Evolutionary conservation across 1,140 invertebrate species (phyloP), one percentile per base, ranked within the genome.

Genomic region (Scaptomyza graminum): DNA sequence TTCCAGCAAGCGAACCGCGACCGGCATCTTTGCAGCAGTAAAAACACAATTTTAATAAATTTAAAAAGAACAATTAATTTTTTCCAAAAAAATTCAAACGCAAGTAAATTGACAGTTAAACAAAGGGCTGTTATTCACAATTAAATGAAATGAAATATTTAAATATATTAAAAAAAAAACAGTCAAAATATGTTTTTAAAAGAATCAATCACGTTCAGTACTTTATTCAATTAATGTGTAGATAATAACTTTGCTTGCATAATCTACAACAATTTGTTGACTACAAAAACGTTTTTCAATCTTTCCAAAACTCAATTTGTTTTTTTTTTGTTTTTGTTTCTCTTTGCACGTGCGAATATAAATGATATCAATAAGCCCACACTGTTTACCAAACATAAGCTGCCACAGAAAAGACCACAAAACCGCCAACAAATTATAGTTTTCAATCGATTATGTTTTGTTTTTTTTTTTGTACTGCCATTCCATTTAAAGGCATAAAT

Each of bases 341-440:
- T 28, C 50, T 13, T 12, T 28, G 12, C 47, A 31, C 49, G 52
- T 55, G 37, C 52, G 15, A 56, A 34, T 56, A 34, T 34, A 34
- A 34, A 34, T 13, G 44, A 56, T 56, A 70, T 41, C 37, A 70
- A 70, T 51, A 52, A 52, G 47, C 47, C 63, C 43, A 69, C 52
- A 44, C 60, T 68, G 39, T 68, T 54, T 44, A 46, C 46, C 50
- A 50, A 22, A 56, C 61, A 34, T 34, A 18, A 34, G 43, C 43
- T 28, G 47, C 50, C 15, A 31, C 25, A 50, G 37, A 55, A 55
- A 50, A 50, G 57, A 41, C 56, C 64, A 62, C 70, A 73, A 73
- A 64, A 66, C 65, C 68, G 28, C 66, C 51, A 62, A 65, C 78
- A 82, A 81, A 79, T 82, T 81, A 87, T 84, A 87, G 74, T 84